Percentiles rank a stretch among this genome's conserved stretches.
phyloP scores from a whole-genome alignment of 2,888 invertebrate genomes.

The Bedellia somnulentella region DNA sequence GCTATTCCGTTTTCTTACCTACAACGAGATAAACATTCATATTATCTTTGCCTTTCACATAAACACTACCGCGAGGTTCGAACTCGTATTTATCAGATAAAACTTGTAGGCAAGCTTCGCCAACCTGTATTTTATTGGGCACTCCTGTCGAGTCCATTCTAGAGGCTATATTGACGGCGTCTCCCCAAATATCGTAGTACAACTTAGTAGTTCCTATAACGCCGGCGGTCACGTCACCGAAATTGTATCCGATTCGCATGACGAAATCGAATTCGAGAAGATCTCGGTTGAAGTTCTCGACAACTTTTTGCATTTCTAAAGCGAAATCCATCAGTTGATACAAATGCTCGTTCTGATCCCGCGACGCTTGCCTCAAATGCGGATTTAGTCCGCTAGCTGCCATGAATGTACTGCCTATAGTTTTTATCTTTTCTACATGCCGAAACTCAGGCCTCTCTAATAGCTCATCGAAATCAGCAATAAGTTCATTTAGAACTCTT shows the following conservation, averaged over 20 bases:
- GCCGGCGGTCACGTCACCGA: slow-evolving; percentile 94
- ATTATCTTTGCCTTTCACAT: slow-evolving; percentile 94
- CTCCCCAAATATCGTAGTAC: slow-evolving; percentile 98
- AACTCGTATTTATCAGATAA: slow-evolving; percentile 79
- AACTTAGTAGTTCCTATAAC: slow-evolving; percentile 95
- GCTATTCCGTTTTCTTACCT: slow-evolving; percentile 50
- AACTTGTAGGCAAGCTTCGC: slow-evolving; percentile 72
- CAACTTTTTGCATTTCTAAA: slow-evolving; percentile 84
- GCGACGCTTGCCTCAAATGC: slow-evolving; percentile 67
- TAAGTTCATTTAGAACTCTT: slow-evolving; percentile 91
- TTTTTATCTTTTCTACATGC: slow-evolving; percentile 96
- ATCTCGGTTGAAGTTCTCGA: slow-evolving; percentile 86
- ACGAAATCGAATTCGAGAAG: slow-evolving; percentile 88
- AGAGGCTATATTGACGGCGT: slow-evolving; percentile 95
- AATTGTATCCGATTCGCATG: slow-evolving; percentile 85
- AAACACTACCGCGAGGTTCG: slow-evolving; percentile 90
- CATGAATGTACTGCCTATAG: slow-evolving; percentile 97
- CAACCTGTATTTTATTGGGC: slow-evolving; percentile 80
- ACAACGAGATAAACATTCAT: slow-evolving; percentile 86
- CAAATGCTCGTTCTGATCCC: slow-evolving; percentile 75
- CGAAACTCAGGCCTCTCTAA: slow-evolving; percentile 79
- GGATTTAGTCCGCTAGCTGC: slow-evolving; percentile 95
- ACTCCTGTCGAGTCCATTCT: slow-evolving; percentile 97
- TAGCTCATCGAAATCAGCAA: slow-evolving; percentile 94
- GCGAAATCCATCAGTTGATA: slow-evolving; percentile 91